These are phyloP conservation scores for Hipposideros armiger DNA, from an alignment of 2,113 vertebrate genomes.

Conservation along the genomic window DNA sequence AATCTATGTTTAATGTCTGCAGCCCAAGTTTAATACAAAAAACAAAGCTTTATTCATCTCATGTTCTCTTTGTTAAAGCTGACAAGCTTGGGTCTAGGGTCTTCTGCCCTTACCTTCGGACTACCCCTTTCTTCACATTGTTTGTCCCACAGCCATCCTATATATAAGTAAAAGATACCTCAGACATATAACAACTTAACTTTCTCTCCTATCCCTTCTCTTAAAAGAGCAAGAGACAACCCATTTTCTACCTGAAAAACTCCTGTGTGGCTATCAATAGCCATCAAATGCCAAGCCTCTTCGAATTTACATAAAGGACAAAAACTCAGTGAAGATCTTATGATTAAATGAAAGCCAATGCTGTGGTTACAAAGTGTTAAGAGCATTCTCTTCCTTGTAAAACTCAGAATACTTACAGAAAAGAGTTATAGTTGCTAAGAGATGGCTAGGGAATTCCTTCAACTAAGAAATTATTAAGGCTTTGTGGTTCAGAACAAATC, in stretches of 20 bases:
- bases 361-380: slow-evolving; percentile 59
- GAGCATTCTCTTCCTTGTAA: slow-evolving; percentile 54
- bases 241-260: slow-evolving; percentile 71
- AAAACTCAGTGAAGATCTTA: slow-evolving; percentile 72
- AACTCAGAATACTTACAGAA: slow-evolving; percentile 46
- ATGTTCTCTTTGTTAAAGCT: slow-evolving; percentile 10
- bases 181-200: slow-evolving; percentile 45
- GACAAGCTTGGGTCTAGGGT: not conserved
- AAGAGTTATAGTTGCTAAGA: slow-evolving; percentile 50
- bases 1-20: slow-evolving; percentile 43
- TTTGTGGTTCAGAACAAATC: slow-evolving; percentile 54
- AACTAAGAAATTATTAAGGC: not conserved
- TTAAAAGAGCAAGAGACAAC: slow-evolving; percentile 71
- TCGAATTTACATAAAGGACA: slow-evolving; percentile 72
- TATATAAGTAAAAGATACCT: slow-evolving; percentile 59
- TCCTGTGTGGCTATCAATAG: slow-evolving; percentile 65
- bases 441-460: slow-evolving; percentile 36
- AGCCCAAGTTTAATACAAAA: slow-evolving; percentile 46
- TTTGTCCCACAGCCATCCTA: slow-evolving; percentile 28
- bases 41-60: slow-evolving; percentile 48
- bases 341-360: slow-evolving; percentile 78
- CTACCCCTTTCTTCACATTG: not conserved
- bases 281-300: slow-evolving; percentile 81
- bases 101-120: not conserved
- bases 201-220: not conserved